A percentile compares a stretch with the other conserved stretches of the same genome.
Evolutionary conservation across 2,113 vertebrate genomes (phyloP).

Genomic region (Dicrurus megarhynchus): DNA sequence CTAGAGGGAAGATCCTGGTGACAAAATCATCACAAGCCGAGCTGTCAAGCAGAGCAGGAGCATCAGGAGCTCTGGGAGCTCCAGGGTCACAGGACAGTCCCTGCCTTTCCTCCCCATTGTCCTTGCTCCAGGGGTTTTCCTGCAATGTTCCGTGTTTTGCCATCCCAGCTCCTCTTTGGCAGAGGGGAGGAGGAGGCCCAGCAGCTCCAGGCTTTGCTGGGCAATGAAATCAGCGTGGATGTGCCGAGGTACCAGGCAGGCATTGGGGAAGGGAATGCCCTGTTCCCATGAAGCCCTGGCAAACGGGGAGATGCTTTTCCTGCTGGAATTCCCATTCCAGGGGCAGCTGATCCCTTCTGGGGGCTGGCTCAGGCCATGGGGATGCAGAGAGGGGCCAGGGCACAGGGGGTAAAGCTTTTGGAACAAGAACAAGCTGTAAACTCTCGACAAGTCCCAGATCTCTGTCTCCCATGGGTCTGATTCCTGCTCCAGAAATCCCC

Average conservation of each 20-base stretch:
- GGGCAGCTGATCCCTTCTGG: background rate
- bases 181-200: background rate
- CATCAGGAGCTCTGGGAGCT: rapidly evolving
- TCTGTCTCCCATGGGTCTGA: background rate
- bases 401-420: background rate
- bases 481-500: background rate
- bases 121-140: background rate
- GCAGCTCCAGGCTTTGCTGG: background rate
- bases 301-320: background rate
- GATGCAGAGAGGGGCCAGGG: background rate
- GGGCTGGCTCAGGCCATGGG: background rate
- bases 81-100: rapidly evolving
- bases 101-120: background rate
- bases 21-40: background rate
- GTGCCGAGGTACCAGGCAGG: background rate
- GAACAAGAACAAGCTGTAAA: background rate
- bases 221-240: background rate
- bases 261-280: background rate
- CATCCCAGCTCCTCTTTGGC: background rate
- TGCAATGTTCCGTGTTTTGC: background rate
- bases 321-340: background rate
- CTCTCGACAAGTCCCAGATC: background rate
- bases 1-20: background rate
- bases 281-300: background rate
- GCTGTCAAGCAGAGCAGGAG: background rate